phyloP scores from a whole-genome alignment of 2,888 invertebrate species.

The Drosophila merina region DNA sequence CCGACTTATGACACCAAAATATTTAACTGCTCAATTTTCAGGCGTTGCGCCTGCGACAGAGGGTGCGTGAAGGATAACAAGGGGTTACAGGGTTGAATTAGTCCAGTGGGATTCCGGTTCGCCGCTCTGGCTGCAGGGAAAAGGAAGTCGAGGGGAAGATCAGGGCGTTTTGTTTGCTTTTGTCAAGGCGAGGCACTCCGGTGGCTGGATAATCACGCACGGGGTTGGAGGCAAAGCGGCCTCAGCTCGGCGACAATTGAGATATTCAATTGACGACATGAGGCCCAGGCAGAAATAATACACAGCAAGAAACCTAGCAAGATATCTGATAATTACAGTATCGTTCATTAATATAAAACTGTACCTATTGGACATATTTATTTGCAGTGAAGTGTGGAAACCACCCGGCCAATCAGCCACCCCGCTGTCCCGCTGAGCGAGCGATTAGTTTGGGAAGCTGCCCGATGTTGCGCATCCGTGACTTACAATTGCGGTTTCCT shows the following conservation, averaged over 20 bases:
- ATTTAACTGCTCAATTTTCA: constrained; percentile 82
- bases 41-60: constrained; percentile 55
- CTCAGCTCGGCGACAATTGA: constrained; percentile 66
- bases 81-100: constrained; percentile 79
- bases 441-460: constrained; percentile 75
- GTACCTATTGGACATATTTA: background rate
- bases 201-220: constrained; percentile 64
- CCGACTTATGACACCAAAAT: constrained; percentile 83
- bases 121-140: background rate
- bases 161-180: constrained; percentile 62
- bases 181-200: constrained; percentile 27
- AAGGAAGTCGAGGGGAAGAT: constrained; percentile 35
- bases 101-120: constrained; percentile 81
- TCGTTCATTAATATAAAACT: no score
- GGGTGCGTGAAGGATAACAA: constrained; percentile 60
- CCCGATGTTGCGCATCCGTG: constrained; percentile 77
- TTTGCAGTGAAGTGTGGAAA: constrained; percentile 13
- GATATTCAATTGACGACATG: constrained; percentile 76
- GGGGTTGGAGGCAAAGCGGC: constrained; percentile 60
- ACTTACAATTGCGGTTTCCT: constrained; percentile 81
- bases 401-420: constrained; percentile 32
- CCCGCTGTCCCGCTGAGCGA: constrained; percentile 57
- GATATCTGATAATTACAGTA: background rate
- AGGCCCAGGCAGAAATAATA: constrained; percentile 11
- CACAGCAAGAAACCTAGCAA: constrained; percentile 3